Base-by-base conservation (phyloP, 2,113 vertebrate species). In the Sminthopsis crassicaudata region DNA sequence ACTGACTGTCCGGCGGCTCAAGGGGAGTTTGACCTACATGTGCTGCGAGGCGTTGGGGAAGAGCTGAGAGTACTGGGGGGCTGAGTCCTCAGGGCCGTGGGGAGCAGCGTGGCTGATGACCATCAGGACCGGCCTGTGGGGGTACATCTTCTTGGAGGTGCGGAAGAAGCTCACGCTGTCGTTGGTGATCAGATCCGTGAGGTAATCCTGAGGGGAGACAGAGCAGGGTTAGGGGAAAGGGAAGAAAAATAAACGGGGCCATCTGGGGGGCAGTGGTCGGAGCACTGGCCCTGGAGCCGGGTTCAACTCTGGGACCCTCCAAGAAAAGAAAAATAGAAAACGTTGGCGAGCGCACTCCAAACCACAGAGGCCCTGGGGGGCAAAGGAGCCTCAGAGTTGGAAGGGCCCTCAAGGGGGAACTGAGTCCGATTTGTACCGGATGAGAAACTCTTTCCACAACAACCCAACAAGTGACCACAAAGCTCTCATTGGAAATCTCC, bases 31-130 rank as follows among this genome's bases (percentile, higher is more conserved):
- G 90, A 92, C 91, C 99, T 98, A 99, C 99, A 99, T 99, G 99
- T 99, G 99, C 97, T 99, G 99, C 0, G 99, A 99, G 0, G 99
- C 99, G 25, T 99, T 99, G 97, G 99, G 99, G 98, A 99, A 99
- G 95, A 99, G 98, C 0, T 98, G 94, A 11, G 99, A 99, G 98
- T 99, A 99, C 95, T 99, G 99, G 10, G 99, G 99, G 12, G 99
- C 99, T 0, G 99, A 99, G 98, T 99, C 99, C 97, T 99, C 99
- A 0, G 99, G 99, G 24, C 99, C 99, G 0, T 99, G 99, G 30
- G 99, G 99, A 52, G 99, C 99, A 0, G 99, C 99, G 0, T 99
- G 99, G 97, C 99, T 99, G 97, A 99, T 98, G 93, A 99, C 99
- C 99, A 99, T 99, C 97, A 99, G 98, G 53, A 99, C 99, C 0